Percentiles rank a stretch among this genome's conserved stretches.
Conservation (phyloP, 2,797 vertebrate genomes). For the Pelochelys cantorii region DNA sequence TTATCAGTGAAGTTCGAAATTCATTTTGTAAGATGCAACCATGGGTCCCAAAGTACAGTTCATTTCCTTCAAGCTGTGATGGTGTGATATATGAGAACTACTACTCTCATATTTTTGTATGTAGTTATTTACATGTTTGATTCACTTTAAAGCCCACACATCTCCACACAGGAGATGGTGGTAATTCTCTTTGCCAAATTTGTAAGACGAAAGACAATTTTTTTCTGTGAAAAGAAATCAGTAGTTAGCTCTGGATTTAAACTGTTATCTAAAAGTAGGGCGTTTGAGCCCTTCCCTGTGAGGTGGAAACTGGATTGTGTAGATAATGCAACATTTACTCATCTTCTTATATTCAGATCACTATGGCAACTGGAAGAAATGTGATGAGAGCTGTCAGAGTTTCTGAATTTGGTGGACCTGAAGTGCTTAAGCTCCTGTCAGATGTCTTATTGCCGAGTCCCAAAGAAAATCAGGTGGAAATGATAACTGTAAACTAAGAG, state of each 20-base stretch:
- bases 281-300: slow-evolving; percentile 44
- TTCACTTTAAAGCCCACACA: slow-evolving; percentile 5
- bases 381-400: slow-evolving; percentile 91
- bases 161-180: not conserved
- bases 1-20: not conserved
- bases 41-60: not conserved
- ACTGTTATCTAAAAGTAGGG: slow-evolving; percentile 28
- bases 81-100: not conserved
- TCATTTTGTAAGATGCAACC: not conserved
- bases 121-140: slow-evolving; percentile 38
- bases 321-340: slow-evolving; percentile 10
- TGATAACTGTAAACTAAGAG: not conserved
- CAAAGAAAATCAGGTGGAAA: slow-evolving; percentile 85
- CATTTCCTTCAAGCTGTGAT: not conserved
- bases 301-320: not conserved
- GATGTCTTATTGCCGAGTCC: slow-evolving; percentile 85
- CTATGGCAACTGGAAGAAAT: slow-evolving; percentile 79
- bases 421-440: slow-evolving; percentile 85
- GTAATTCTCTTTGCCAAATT: slow-evolving; percentile 41
- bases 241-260: slow-evolving; percentile 31
- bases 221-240: slow-evolving; percentile 13
- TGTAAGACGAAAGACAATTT: slow-evolving; percentile 32
- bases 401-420: slow-evolving; percentile 90
- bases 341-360: not conserved
- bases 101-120: not conserved